Base-by-base conservation (phyloP, 1,140 invertebrate genomes). In the Drosophila ercepeae region DNA sequence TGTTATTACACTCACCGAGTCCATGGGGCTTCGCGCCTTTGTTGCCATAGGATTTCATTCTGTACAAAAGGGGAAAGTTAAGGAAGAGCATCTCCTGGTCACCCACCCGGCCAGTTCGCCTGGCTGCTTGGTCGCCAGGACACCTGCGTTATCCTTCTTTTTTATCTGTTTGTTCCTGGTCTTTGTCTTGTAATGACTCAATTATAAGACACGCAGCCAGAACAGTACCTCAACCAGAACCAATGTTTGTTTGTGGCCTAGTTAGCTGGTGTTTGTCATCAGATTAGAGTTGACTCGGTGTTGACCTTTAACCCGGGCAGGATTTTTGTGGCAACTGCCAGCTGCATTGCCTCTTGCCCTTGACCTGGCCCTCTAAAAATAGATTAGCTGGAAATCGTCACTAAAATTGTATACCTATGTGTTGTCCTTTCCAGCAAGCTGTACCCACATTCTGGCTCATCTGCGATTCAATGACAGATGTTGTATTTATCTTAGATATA, bases 401-500 rank as follows among this genome's bases (percentile, higher is more conserved):
- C 29, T 39, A 39, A 39, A 14, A 16, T 16, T 21, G 21, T 4
- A 9, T 32, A 45, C 14, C 14, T 29, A 14, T 21, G 5, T 8
- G 36, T n/a, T 18, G 45, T 14, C 16, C 23, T 58, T 73, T 53
- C 11, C 93, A 95, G 93, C 93, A 93, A 73, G 91, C 95, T 91
- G 93, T 94, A 49, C 93, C 94, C 18, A 93, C 91, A 8, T 94
- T 95, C 75, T 99, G 97, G 97, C 92, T 96, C 54, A 92, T 94
- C 23, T 95, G 95, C 83, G 97, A 99, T 92, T 94, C 93, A 50
- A 93, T 98, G 60, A 96, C 95, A 67, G 98, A 99, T 92, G 74
- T 96, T 21, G 94, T 98, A 41, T 98, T 98, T 92, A 92, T 97
- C 14, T 79, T 97, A 23, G 97, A 99, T 92, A 95, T 99, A 45